Conservation (phyloP, 2,888 invertebrate genomes). For the Drosophila kuntzei region DNA sequence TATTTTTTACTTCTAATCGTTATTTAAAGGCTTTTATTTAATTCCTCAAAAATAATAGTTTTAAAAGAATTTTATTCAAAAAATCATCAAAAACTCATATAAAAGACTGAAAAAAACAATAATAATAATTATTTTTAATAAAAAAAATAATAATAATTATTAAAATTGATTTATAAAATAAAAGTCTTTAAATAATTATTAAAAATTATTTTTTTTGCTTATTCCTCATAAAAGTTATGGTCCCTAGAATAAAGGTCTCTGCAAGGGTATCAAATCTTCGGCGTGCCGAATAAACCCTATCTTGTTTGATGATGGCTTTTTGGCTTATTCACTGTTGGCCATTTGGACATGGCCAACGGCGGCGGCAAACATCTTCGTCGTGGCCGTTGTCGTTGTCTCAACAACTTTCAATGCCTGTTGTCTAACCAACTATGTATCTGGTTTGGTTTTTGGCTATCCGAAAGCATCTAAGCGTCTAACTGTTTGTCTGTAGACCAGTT, state of each 20-base stretch:
- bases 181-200: too few relatives aligned
- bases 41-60: too few relatives aligned
- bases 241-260: background rate
- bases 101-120: too few relatives aligned
- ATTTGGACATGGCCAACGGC: slow-evolving; percentile 19
- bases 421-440: slow-evolving; percentile 38
- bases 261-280: background rate
- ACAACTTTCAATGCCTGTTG: slow-evolving; percentile 9
- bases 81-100: too few relatives aligned
- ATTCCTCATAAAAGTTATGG: too few relatives aligned
- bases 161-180: too few relatives aligned
- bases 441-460: slow-evolving; percentile 24
- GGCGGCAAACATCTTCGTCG: slow-evolving; percentile 16
- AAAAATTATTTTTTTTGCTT: too few relatives aligned
- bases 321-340: slow-evolving; percentile 20
- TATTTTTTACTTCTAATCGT: too few relatives aligned
- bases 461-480: slow-evolving; percentile 28
- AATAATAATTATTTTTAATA: too few relatives aligned
- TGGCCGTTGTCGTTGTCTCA: slow-evolving; percentile 1
- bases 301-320: slow-evolving; percentile 16
- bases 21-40: too few relatives aligned
- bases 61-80: too few relatives aligned
- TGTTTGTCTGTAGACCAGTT: slow-evolving; percentile 46
- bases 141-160: too few relatives aligned
- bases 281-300: background rate